These are phyloP conservation scores for Xerus inauris DNA, from an alignment of 2,113 vertebrate species.

Conservation along the genomic window DNA sequence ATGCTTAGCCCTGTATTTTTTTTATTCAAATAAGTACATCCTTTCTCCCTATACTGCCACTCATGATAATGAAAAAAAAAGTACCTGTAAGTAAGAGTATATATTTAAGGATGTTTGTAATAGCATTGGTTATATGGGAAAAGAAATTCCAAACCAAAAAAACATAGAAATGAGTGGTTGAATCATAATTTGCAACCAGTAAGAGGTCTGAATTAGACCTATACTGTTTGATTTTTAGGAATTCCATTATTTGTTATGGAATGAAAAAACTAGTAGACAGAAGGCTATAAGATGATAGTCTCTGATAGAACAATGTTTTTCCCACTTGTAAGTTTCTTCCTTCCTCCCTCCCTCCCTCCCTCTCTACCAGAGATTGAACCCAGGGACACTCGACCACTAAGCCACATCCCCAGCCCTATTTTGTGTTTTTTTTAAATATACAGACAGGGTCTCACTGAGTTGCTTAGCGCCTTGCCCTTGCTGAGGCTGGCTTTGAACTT, in stretches of 20 bases:
- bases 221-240: conserved; percentile 4
- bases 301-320: conserved; percentile 22
- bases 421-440: no score
- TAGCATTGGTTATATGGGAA: background rate
- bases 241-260: background rate
- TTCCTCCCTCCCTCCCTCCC: no score
- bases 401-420: no score
- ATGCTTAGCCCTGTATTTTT: background rate
- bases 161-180: background rate
- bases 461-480: no score
- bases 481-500: no score
- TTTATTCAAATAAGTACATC: background rate
- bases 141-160: background rate
- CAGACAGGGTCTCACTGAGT: no score
- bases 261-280: conserved; percentile 4
- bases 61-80: background rate
- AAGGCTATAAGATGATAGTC: background rate
- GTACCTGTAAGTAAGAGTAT: background rate
- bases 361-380: no score
- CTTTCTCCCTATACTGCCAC: background rate
- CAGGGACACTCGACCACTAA: no score
- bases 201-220: background rate
- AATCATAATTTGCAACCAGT: background rate
- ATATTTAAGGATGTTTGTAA: background rate
- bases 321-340: background rate